Evolutionary conservation across 2,888 invertebrate species (phyloP), one percentile per base, ranked within the genome.

Genomic region (Parnassius glacialis): DNA sequence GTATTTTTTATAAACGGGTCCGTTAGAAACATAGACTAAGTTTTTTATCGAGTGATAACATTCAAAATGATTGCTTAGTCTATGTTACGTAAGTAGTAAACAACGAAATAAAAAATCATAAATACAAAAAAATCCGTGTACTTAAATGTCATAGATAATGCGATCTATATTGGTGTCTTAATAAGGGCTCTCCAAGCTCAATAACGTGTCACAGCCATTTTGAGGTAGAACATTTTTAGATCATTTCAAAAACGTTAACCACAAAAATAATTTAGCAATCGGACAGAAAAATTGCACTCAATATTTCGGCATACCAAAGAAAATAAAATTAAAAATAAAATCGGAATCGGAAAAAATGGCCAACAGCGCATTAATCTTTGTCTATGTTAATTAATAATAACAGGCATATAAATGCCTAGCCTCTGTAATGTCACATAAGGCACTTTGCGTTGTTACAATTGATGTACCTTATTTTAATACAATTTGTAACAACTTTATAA

Each of bases 51-150:
- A 62, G 60, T 54, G 53, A 41, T 11, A 34, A 43, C 10, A 54
- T 44, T 47, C 53, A 51, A 62, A 45, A 53, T 55, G 54, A 65
- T 70, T 70, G 73, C 78, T 79, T 79, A 74, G 67, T 82, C 78
- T 83, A 71, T 80, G 80, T 81, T 81, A 76, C 76, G 51, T 65
- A 69, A 69, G 88, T 90, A 89, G 88, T 81, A 70, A 80, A 90
- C 90, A 90, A 90, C 90, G 90, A 90, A 84, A 80, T 83, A 44
- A 59, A 87, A 85, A 80, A 78, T 81, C 72, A 85, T 79, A 88
- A 84, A 88, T 74, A 84, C 78, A 83, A 87, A 89, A 84, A 84
- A 78, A 81, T 73, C 78, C 67, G 80, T 85, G 84, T 87, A 85
- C 80, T 79, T 84, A 83, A 74, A 84, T 87, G 83, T 89, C 79